These are phyloP conservation scores for Seira sanloemensis DNA, from an alignment of 2,888 invertebrate genomes.

Conservation along the genomic window DNA sequence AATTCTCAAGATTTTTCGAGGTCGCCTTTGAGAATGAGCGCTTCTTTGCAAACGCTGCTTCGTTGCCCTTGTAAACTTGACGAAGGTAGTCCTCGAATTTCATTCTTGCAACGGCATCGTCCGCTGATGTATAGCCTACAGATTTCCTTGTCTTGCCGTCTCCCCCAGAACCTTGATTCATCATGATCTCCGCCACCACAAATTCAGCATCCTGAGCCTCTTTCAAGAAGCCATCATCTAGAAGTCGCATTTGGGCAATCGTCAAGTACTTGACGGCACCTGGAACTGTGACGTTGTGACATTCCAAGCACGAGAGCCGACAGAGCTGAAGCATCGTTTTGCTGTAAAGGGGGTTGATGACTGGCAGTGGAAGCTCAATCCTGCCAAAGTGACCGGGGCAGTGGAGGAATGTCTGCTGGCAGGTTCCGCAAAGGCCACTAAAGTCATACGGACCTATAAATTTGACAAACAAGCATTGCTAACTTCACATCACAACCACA, in stretches of 20 bases:
- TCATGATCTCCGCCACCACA: slow-evolving; percentile 74
- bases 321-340: slow-evolving; percentile 83
- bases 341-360: slow-evolving; percentile 93
- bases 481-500: not conserved
- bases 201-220: slow-evolving; percentile 83
- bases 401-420: slow-evolving; percentile 80
- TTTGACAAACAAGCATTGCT: not conserved
- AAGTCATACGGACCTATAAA: slow-evolving; percentile 80
- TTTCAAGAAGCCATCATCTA: slow-evolving; percentile 85
- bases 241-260: slow-evolving; percentile 82
- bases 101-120: slow-evolving; percentile 34
- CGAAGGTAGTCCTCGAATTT: slow-evolving; percentile 59
- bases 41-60: not conserved
- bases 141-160: not conserved
- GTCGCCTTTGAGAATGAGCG: not conserved
- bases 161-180: slow-evolving; percentile 21
- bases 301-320: slow-evolving; percentile 83
- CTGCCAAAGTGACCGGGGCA: slow-evolving; percentile 98
- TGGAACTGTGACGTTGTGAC: slow-evolving; percentile 83
- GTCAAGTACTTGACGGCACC: slow-evolving; percentile 78
- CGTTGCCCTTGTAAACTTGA: not conserved
- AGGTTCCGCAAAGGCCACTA: slow-evolving; percentile 87
- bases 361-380: slow-evolving; percentile 90
- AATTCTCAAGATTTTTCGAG: slow-evolving; percentile 67
- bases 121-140: not conserved